Base-by-base conservation (phyloP, 2,113 vertebrate species). In the Thymallus thymallus region DNA sequence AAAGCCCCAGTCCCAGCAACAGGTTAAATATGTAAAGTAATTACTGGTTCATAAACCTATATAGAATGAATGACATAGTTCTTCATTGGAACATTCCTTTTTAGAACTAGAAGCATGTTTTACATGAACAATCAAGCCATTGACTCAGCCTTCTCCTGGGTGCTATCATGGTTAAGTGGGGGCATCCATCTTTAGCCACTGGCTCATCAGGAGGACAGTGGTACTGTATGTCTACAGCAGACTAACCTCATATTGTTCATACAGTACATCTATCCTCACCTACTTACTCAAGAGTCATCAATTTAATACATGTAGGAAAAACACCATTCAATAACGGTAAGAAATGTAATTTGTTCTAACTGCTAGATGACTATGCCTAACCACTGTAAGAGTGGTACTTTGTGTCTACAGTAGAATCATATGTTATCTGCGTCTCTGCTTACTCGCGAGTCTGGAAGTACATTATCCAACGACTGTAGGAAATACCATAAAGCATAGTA, bases 101-200 rank as follows among this genome's bases (percentile, higher is more conserved):
- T 1, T 41, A 88, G 4, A 51, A 18, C 4, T 51, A 5, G 3
- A 90, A 87, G 85, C 76, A n/a, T 82, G 85, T 83, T 88, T 91
- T 91, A 88, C 86, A 73, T 77, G 75, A 90, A 89, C 71, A 91
- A 91, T 91, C 90, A 92, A 91, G 87, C 88, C 85, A 91, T 91
- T 91, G 90, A 91, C 81, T 89, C 88, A 86, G 85, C 84, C 89
- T 91, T 84, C 91, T 91, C 91, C 82, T 72, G 91, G 90, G 91
- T 91, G 86, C 89, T 89, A 90, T 91, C 89, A 90, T 88, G 89
- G 87, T 86, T 89, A 90, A 92, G 89, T 90, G 89, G 90, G 88
- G 85, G 90, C 85, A 91, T 92, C 88, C 89, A 88, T 91, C 90
- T 91, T 91, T 87, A 91, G 82, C 89, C 88, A 88, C 80, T 90